Evolutionary conservation across 2,888 invertebrate genomes (phyloP), one percentile per base, ranked within the genome.

Genomic region (Euclidia mi): DNA sequence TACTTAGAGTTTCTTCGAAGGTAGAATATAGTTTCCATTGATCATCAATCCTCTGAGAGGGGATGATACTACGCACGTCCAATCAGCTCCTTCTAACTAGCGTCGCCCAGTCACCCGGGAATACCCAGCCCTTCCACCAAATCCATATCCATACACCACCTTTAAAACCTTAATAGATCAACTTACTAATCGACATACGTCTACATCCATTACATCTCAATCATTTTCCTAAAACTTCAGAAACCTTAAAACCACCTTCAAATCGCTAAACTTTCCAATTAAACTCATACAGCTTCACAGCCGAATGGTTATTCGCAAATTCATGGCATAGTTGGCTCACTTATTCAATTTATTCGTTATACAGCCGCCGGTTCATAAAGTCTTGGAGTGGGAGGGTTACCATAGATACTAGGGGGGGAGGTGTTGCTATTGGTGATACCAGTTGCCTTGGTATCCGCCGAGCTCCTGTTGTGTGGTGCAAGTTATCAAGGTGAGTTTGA

Each of bases 341-440:
- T 70, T 74, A 75, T 75, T 75, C 60, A 71, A 74, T 75, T 75
- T 75, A 75, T 71, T 71, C 62, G 62, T 64, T 66, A 46, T 85
- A 84, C 81, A 81, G 81, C 85, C 78, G 79, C 80, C 71, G 81
- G 80, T 81, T 88, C 85, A 89, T 87, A 87, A 88, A 88, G 88
- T 85, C 83, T 79, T 84, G 76, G 76, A 83, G 84, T 74, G 82
- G 82, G 80, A 84, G 82, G 56, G 88, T 90, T 84, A 53, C 88
- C 85, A 89, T 90, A 87, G 90, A 80, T 81, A 90, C 89, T 56
- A 75, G 81, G 84, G 80, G 84, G 56, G 84, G 80, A 84, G 56
- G 70, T 77, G 91, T 92, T 92, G 91, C 91, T 81, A 91, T 89
- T 84, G 89, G 91, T 80, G 83, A 90, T 78, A 73, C 69, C 78